Conservation (phyloP, 2,797 vertebrate species). For the Rhabdomys pumilio region DNA sequence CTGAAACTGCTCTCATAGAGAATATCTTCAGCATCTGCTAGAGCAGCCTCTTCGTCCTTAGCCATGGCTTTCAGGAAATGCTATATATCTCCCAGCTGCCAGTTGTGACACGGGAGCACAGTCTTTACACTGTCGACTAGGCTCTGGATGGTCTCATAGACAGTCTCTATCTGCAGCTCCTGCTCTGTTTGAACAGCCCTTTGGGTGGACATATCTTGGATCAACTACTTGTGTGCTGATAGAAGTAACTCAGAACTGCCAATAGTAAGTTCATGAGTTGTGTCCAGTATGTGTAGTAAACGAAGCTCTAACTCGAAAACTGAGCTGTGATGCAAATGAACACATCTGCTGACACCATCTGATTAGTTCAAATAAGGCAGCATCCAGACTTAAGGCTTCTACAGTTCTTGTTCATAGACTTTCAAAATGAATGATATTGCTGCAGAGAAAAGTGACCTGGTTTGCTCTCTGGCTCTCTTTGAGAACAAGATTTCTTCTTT, state of each 20-base stretch:
- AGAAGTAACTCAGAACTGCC: constrained; percentile 97
- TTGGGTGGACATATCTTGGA: constrained; percentile 94
- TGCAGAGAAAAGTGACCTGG: constrained; percentile 98
- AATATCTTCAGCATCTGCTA: constrained; percentile 97
- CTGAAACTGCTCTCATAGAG: constrained; percentile 97
- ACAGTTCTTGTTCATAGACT: constrained; percentile 96
- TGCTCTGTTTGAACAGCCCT: constrained; percentile 94
- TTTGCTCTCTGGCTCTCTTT: constrained; percentile 97
- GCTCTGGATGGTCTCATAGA: constrained; percentile 96
- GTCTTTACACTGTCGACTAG: constrained; percentile 98
- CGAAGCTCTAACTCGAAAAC: constrained; percentile 97
- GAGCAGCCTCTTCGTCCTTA: constrained; percentile 98
- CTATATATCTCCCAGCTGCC: constrained; percentile 98
- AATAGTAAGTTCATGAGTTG: constrained; percentile 94
- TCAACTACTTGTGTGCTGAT: constrained; percentile 95
- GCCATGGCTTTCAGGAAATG: constrained; percentile 98
- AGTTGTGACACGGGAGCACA: constrained; percentile 96
- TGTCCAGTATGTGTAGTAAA: constrained; percentile 95
- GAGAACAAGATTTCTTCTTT: constrained; percentile 95
- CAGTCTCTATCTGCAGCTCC: constrained; percentile 96
- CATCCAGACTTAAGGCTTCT: constrained; percentile 96
- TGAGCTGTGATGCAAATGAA: constrained; percentile 95
- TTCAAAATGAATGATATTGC: constrained; percentile 98
- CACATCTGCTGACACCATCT: constrained; percentile 98
- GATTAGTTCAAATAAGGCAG: constrained; percentile 96